Evolutionary conservation across 2,888 invertebrate species (phyloP).

Genomic region (Drosophila prostipennis): DNA sequence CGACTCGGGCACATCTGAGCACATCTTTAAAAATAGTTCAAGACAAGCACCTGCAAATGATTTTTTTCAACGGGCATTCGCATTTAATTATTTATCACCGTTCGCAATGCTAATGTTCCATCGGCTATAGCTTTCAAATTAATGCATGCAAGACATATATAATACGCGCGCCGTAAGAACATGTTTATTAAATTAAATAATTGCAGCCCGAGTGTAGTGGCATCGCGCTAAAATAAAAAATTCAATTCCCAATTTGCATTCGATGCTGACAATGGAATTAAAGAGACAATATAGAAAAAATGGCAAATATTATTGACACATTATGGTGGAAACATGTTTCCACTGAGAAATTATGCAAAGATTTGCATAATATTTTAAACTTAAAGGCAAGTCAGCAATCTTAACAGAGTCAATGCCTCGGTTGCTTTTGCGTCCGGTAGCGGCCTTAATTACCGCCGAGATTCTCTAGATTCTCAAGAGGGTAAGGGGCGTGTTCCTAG

Average conservation of each 20-base stretch:
- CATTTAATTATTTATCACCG: constrained; percentile 41
- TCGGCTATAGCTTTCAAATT: constrained; percentile 43
- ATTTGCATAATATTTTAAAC: constrained; percentile 48
- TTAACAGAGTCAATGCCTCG: constrained; percentile 30
- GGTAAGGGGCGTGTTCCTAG: constrained; percentile 59
- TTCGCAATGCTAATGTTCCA: constrained; percentile 43
- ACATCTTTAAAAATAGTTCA: constrained; percentile 80
- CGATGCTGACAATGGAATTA: constrained; percentile 45
- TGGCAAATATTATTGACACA: constrained; percentile 67
- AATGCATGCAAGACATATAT: constrained; percentile 55
- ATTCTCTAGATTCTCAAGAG: constrained; percentile 38
- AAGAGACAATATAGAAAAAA: constrained; percentile 37
- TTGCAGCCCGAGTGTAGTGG: constrained; percentile 40
- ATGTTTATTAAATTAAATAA: constrained; percentile 71
- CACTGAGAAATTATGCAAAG: constrained; percentile 77
- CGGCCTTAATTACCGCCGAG: constrained; percentile 71
- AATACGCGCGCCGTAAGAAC: constrained; percentile 47
- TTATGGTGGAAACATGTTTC: constrained; percentile 76
- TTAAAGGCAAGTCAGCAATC: constrained; percentile 46
- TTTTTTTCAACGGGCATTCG: no score
- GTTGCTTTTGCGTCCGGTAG: constrained; percentile 64
- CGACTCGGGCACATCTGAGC: constrained; percentile 48
- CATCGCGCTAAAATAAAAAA: constrained; percentile 29
- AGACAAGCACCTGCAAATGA: constrained; percentile 48
- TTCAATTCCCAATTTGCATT: constrained; percentile 62